These are phyloP conservation scores for Fragariocoptes setiger DNA, from an alignment of 1,140 invertebrate species.

Conservation along the genomic window DNA sequence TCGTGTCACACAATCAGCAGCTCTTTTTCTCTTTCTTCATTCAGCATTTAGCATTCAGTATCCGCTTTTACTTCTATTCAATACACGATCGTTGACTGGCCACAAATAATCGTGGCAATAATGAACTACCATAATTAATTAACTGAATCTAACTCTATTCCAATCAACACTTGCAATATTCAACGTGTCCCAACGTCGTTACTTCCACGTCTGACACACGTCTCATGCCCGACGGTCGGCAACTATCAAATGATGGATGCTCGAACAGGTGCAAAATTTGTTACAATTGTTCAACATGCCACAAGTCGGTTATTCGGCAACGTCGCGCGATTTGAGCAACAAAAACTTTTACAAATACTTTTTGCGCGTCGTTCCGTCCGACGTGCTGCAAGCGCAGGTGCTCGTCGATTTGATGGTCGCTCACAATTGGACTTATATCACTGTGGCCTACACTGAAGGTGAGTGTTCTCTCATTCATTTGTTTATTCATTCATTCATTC, in stretches of 20 bases:
- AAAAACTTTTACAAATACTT: conserved; percentile 44
- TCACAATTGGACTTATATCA: conserved; percentile 53
- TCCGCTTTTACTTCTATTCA: too few species aligned
- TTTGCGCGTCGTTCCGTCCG: conserved; percentile 43
- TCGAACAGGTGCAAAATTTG: conserved; percentile 34
- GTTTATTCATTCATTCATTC: conserved; percentile 1
- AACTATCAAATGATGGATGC: neutral
- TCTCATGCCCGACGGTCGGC: too few species aligned
- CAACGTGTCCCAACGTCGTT: conserved; percentile 5
- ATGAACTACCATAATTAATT: conserved; percentile 5
- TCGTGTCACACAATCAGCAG: too few species aligned
- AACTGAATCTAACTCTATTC: conserved; percentile 2
- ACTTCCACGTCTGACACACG: neutral
- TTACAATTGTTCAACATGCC: conserved; percentile 44
- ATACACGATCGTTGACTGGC: too few species aligned
- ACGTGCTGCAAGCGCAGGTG: conserved; percentile 42
- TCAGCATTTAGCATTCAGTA: too few species aligned
- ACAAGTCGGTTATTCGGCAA: conserved; percentile 49
- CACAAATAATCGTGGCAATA: too few species aligned
- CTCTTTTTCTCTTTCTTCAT: too few species aligned
- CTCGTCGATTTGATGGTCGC: conserved; percentile 33
- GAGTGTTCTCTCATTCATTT: conserved; percentile 9
- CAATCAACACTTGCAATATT: conserved; percentile 13
- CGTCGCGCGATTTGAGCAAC: conserved; percentile 37
- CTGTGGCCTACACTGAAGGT: conserved; percentile 48